Base-by-base conservation (phyloP, 1,140 invertebrate genomes). In the Nebria ingens region DNA sequence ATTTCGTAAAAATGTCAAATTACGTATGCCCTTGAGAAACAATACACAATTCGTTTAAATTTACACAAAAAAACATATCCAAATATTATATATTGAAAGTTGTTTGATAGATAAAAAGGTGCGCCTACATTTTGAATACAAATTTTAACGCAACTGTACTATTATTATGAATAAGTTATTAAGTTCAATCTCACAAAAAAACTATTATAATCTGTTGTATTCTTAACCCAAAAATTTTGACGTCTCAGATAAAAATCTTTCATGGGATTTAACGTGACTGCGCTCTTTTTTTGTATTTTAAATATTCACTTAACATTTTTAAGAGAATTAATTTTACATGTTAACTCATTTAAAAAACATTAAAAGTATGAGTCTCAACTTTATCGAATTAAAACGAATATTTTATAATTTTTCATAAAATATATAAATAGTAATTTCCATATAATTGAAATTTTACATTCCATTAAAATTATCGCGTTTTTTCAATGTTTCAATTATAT, bases 401-500 rank as follows among this genome's bases (percentile, higher is more conserved):
- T 34, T 34, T 34, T n/a, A 34, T 34, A 34, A 34, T 34, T 34
- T 34, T 34, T 34, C 25, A 34, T 34, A 34, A 34, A 34, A n/a
- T 34, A 34, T 9, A 9, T 34, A 34, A 34, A 6, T 34, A 34
- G 25, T 34, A n/a, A n/a, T 34, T 34, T 34, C 25, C n/a, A 34
- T 34, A 34, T 34, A 9, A 34, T 34, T n/a, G 25, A n/a, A 34
- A 9, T 34, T 34, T 6, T 34, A n/a, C 6, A n/a, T 9, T 9
- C 25, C 25, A n/a, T n/a, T 34, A 34, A 34, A 34, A n/a, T n/a
- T n/a, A n/a, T n/a, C n/a, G n/a, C n/a, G n/a, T n/a, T n/a, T n/a
- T n/a, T n/a, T n/a, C n/a, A n/a, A n/a, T n/a, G n/a, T n/a, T n/a
- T n/a, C n/a, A n/a, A n/a, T n/a, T n/a, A n/a, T n/a, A n/a, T n/a